These are phyloP conservation scores for Zaprionus lineosus DNA, from an alignment of 2,888 invertebrate genomes.

Conservation along the genomic window DNA sequence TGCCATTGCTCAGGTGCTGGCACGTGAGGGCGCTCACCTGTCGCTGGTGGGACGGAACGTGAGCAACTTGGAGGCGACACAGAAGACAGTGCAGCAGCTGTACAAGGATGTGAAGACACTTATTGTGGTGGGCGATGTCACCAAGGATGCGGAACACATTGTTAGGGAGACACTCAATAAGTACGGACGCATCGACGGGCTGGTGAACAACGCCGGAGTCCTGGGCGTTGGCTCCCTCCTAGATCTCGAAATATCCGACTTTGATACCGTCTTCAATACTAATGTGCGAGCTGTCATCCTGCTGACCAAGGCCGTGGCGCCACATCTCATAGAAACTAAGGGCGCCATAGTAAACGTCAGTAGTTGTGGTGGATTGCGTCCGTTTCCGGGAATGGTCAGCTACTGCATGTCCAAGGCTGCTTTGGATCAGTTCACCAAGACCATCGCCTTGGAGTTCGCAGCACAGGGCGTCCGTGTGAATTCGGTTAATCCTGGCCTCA, in stretches of 20 bases:
- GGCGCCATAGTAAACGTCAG: slow-evolving; percentile 96
- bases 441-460: slow-evolving; percentile 92
- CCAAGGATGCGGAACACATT: slow-evolving; percentile 86
- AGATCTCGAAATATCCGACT: slow-evolving; percentile 90
- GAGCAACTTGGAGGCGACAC: slow-evolving; percentile 86
- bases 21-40: slow-evolving; percentile 86
- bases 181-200: slow-evolving; percentile 87
- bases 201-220: slow-evolving; percentile 94
- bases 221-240: slow-evolving; percentile 90
- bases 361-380: slow-evolving; percentile 93
- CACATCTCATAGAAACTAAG: slow-evolving; percentile 89
- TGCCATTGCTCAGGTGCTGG: slow-evolving; percentile 87
- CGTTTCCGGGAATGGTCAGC: slow-evolving; percentile 93
- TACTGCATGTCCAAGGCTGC: slow-evolving; percentile 97
- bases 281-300: slow-evolving; percentile 91
- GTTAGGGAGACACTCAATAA: slow-evolving; percentile 87
- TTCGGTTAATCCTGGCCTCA: slow-evolving; percentile 95
- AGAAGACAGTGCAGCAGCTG: slow-evolving; percentile 78
- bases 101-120: slow-evolving; percentile 63
- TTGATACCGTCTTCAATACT: slow-evolving; percentile 91
- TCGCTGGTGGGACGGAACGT: slow-evolving; percentile 88
- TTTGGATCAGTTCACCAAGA: slow-evolving; percentile 95
- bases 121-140: slow-evolving; percentile 86
- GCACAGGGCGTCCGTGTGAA: slow-evolving; percentile 92
- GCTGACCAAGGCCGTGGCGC: slow-evolving; percentile 91